Conservation (phyloP, 2,888 invertebrate species). For the Thelaira solivaga region DNA sequence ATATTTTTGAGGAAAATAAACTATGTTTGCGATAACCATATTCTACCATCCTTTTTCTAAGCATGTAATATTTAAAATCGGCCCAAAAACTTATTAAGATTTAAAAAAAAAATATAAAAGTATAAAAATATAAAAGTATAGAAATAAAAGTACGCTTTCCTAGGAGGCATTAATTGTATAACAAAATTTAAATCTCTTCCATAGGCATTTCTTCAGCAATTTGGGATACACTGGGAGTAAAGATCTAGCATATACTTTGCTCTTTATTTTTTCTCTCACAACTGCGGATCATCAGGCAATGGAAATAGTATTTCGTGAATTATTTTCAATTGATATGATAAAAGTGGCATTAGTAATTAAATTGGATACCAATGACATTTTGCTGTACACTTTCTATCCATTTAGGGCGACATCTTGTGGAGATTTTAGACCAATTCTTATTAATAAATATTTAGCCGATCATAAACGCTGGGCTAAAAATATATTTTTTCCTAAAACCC, state of each 20-base stretch:
- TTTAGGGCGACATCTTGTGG: conserved; percentile 65
- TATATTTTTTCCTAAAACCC: conserved; percentile 66
- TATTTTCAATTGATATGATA: conserved; percentile 67
- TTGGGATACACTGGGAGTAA: conserved; percentile 1
- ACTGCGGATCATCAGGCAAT: conserved; percentile 31
- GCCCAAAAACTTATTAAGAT: too few relatives aligned
- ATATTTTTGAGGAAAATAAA: too few relatives aligned
- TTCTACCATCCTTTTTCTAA: too few relatives aligned
- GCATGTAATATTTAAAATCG: too few relatives aligned
- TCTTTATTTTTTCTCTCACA: conserved; percentile 19
- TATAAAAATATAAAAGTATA: too few relatives aligned
- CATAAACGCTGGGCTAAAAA: conserved; percentile 60
- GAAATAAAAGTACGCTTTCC: too few relatives aligned
- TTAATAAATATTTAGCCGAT: conserved; percentile 64
- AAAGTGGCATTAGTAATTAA: conserved; percentile 64
- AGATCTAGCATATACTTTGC: conserved; percentile 9
- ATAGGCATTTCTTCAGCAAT: conserved; percentile 15
- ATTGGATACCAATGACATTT: conserved; percentile 36
- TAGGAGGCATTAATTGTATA: too few relatives aligned
- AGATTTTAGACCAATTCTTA: conserved; percentile 61
- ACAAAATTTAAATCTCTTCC: too few relatives aligned
- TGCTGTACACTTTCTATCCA: conserved; percentile 69
- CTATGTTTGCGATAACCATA: too few relatives aligned
- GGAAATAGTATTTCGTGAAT: conserved; percentile 58
- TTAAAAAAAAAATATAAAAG: too few relatives aligned